Conservation (phyloP, 2,113 vertebrate genomes). For the Rissa tridactyla region DNA sequence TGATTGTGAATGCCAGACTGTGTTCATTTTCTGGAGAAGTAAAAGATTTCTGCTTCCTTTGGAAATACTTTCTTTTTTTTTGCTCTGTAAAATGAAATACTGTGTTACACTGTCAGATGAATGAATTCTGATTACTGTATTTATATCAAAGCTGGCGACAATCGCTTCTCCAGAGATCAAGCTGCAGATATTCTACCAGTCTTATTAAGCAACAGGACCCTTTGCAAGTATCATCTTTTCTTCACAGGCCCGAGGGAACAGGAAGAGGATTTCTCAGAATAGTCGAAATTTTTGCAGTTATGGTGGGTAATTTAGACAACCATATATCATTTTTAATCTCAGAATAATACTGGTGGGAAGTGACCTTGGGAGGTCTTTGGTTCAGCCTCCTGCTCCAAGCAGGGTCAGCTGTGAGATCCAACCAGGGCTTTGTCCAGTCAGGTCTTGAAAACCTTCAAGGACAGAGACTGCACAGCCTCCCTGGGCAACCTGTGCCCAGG, state of each 20-base stretch:
- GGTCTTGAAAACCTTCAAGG: neutral
- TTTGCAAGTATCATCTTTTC: neutral
- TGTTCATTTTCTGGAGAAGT: neutral
- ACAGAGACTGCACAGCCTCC: neutral
- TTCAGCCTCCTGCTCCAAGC: neutral
- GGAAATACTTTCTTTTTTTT: neutral
- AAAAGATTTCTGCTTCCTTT: slow-evolving; percentile 7
- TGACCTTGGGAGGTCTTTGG: neutral
- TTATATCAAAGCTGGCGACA: slow-evolving; percentile 8
- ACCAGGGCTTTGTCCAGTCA: accelerated
- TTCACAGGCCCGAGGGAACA: neutral
- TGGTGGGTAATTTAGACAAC: neutral
- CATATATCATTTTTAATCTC: neutral
- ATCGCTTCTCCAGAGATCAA: neutral
- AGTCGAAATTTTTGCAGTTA: neutral
- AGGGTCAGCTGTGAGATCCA: neutral
- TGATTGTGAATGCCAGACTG: neutral
- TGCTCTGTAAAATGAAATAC: neutral
- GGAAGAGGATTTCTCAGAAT: neutral
- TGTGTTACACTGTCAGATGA: neutral
- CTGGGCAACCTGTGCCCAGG: neutral
- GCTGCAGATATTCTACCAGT: neutral
- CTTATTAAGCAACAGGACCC: neutral
- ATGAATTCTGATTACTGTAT: slow-evolving; percentile 46
- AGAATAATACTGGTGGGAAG: neutral